phyloP scores from a whole-genome alignment of 1,140 invertebrate genomes.

The Rhagoletis pomonella region DNA sequence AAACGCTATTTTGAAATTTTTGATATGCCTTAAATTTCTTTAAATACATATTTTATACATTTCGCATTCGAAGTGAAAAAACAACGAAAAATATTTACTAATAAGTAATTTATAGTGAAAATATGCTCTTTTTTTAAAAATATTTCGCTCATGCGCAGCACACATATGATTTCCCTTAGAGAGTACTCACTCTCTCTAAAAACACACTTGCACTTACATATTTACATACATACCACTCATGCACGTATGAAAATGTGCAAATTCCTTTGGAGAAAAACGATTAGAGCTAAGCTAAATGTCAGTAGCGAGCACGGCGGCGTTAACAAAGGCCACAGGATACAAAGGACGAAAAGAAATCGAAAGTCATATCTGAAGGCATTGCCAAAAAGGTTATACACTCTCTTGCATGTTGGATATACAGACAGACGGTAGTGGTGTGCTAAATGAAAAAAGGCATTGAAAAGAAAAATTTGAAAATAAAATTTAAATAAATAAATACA shows the following conservation, averaged over 20 bases:
- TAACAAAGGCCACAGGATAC: slow-evolving; percentile 48
- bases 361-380: slow-evolving; percentile 26
- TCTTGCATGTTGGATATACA: not conserved
- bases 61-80: too few species aligned
- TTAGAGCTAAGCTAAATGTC: not conserved
- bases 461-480: not conserved
- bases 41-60: too few species aligned
- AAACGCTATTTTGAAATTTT: too few species aligned
- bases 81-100: not conserved
- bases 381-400: not conserved
- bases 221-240: not conserved
- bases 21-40: too few species aligned
- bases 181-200: not conserved
- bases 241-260: not conserved
- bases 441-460: not conserved
- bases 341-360: slow-evolving; percentile 34
- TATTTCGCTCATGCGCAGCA: not conserved
- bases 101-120: not conserved
- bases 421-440: not conserved
- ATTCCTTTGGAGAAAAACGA: not conserved
- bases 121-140: too few species aligned
- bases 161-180: not conserved
- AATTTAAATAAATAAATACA: too few species aligned
- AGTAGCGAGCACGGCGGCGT: not conserved
- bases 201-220: not conserved